Evolutionary conservation across 2,113 vertebrate species (phyloP).

Genomic region (Neoarius graeffei): DNA sequence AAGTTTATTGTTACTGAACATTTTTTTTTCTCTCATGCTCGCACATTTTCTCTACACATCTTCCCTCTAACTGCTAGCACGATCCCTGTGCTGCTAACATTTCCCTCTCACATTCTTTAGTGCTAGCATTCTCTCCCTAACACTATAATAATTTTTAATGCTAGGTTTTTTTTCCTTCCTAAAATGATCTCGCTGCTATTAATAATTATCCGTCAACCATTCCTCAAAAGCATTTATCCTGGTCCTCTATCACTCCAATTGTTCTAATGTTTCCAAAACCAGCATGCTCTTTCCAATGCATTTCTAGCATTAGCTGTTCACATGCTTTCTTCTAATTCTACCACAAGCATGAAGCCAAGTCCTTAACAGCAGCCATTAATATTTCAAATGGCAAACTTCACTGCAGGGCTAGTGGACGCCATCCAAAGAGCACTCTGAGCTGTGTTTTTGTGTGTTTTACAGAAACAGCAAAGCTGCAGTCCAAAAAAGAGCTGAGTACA

Average conservation of each 20-base stretch:
- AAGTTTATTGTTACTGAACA: neutral
- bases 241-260: neutral
- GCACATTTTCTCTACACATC: neutral
- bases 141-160: neutral
- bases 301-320: neutral
- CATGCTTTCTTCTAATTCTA: slow-evolving; percentile 10
- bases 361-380: slow-evolving; percentile 36
- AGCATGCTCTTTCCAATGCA: neutral
- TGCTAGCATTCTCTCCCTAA: neutral
- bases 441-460: slow-evolving; percentile 27
- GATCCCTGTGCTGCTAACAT: neutral
- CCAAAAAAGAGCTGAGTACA: neutral
- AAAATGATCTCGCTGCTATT: neutral
- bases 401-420: slow-evolving; percentile 32
- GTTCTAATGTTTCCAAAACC: neutral
- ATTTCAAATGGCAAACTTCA: slow-evolving; percentile 34
- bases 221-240: neutral
- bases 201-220: neutral
- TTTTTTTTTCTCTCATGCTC: neutral
- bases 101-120: neutral
- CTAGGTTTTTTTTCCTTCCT: no score
- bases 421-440: slow-evolving; percentile 29
- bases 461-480: slow-evolving; percentile 23
- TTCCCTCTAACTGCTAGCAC: neutral
- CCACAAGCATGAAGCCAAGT: slow-evolving; percentile 15